Base-by-base conservation (phyloP, 2,888 invertebrate species). In the Ypsolopha scabrella region DNA sequence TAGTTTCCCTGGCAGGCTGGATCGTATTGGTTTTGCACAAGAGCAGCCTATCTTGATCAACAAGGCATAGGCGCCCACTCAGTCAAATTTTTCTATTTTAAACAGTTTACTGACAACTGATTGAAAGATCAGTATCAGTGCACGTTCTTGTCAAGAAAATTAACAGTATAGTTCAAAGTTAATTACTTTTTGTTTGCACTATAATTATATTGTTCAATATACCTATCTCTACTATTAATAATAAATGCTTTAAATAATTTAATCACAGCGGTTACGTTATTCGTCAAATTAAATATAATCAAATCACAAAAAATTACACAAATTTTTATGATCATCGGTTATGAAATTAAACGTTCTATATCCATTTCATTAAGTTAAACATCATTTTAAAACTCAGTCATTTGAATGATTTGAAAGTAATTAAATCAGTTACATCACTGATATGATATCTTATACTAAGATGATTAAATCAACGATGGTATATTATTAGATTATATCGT, bases 81-180 rank as follows among this genome's bases (percentile, higher is more conserved):
- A 46, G 34, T 43, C 9, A 47, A 9, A 43, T 52, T 54, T 54
- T 55, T 52, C 44, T 48, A 53, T 52, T 53, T 47, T 48, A 61
- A 58, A 54, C 55, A 60, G 57, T 57, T n/a, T 13, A 11, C 65
- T 62, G 70, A 73, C 71, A 70, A 64, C 52, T 69, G 70, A 75
- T 75, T 70, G 64, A 65, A 65, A 64, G 70, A 75, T 74, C 61
- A 37, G 51, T 71, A 68, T 70, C 70, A 57, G 54, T 58, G 60
- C 44, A 48, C 41, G 41, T 38, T 51, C 53, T 51, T 62, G 61
- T 62, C 52, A 55, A 55, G 51, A 59, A 60, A 67, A 65, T 63
- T 58, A 59, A 60, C 65, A 51, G 60, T 65, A 61, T 64, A 57
- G 62, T 24, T 58, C 57, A 60, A 24, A 34, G 41, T 39, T 70